Base-by-base conservation (phyloP, 2,888 invertebrate species). In the Spisula subtruncata region DNA sequence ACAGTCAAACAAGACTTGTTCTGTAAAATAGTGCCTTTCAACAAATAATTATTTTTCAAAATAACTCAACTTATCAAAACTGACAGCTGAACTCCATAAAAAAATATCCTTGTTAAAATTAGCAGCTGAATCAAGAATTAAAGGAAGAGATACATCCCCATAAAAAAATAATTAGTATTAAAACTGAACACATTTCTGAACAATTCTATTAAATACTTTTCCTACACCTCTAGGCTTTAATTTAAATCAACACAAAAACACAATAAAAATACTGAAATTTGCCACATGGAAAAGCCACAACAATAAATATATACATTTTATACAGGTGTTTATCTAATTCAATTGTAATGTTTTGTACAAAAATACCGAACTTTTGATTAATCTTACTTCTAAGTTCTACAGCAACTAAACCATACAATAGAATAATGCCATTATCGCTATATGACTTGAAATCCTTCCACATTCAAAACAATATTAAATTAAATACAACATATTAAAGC, bases 221-320 rank as follows among this genome's bases (percentile, higher is more conserved):
- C 20, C 10, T 25, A 25, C 12, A 66, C 25, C 20, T n/a, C 6
- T 66, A 25, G 1, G 25, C n/a, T 25, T 12, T n/a, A 66, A n/a
- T 66, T 66, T 66, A 0, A 66, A 25, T 66, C 60, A n/a, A 66
- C 25, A 66, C n/a, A 66, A 66, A 66, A 25, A 56, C 6, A 56
- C 1, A 20, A 56, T n/a, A 0, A 66, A n/a, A 66, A 66, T 25
- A 66, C 60, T 25, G n/a, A 66, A 66, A 66, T 25, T 12, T 66
- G 60, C 25, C 56, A 66, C 25, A 12, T 66, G 60, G 60, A 66
- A 66, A 66, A 66, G 60, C 60, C 60, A 66, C 60, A 66, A 66
- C 60, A 66, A 4, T 12, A 25, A 66, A 66, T 66, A 66, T 66
- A 12, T 66, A 66, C 60, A 66, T 66, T 66, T 66, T 66, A 66